Conservation (phyloP, 2,888 invertebrate genomes). For the Scaptomyza flava region DNA sequence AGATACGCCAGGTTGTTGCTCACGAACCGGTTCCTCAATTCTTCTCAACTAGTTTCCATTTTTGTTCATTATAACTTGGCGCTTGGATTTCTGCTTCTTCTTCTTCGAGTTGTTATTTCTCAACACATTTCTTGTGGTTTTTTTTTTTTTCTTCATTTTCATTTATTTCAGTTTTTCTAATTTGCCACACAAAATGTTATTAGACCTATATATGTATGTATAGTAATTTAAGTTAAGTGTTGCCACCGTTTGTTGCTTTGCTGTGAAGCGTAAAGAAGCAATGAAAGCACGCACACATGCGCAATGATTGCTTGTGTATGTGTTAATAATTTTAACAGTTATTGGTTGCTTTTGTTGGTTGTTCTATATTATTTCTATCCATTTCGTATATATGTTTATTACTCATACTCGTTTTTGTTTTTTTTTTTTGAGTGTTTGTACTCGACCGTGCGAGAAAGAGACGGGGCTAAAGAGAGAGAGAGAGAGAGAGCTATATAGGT, state of each 20-base stretch:
- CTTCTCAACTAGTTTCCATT: conserved; percentile 74
- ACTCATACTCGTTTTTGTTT: conserved; percentile 25
- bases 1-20: conserved; percentile 53
- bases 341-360: conserved; percentile 30
- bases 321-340: conserved; percentile 74
- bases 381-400: conserved; percentile 44
- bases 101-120: conserved; percentile 39
- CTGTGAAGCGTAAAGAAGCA: conserved; percentile 66
- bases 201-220: conserved; percentile 34
- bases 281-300: conserved; percentile 71
- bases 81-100: conserved; percentile 30
- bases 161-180: conserved; percentile 33
- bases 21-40: conserved; percentile 67
- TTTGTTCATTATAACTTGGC: conserved; percentile 71
- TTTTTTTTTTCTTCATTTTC: no score
- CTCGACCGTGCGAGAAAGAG: conserved; percentile 9
- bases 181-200: conserved; percentile 64
- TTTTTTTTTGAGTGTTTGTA: conserved; percentile 69
- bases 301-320: conserved; percentile 54
- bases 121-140: conserved; percentile 56
- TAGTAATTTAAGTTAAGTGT: conserved; percentile 15
- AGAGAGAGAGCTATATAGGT: conserved; percentile 8
- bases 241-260: conserved; percentile 28
- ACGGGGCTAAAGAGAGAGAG: background rate
- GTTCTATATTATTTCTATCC: conserved; percentile 42